Conservation (phyloP, 2,888 invertebrate genomes). For the Cryptophagus acutangulus region DNA sequence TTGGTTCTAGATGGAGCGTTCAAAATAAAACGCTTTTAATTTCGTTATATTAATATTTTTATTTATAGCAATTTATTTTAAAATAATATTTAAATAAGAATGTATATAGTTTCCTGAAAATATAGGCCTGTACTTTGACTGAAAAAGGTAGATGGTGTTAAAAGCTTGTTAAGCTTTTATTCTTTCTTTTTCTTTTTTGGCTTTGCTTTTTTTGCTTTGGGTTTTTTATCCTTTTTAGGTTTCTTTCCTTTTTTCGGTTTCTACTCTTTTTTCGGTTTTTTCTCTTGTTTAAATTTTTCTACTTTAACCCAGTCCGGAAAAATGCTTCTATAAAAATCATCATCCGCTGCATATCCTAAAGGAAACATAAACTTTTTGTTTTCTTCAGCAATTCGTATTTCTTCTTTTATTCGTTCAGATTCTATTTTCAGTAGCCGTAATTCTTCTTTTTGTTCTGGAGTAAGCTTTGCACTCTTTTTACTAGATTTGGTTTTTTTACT, state of each 20-base stretch:
- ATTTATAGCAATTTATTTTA: too few species aligned
- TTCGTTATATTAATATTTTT: too few species aligned
- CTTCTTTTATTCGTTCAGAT: conserved; percentile 32
- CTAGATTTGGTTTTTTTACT: conserved; percentile 16
- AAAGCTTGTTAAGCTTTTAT: neutral
- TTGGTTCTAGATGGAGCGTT: too few species aligned
- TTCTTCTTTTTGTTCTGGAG: conserved; percentile 37
- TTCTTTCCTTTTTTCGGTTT: too few species aligned
- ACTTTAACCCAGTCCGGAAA: conserved; percentile 40
- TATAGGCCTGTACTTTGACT: neutral
- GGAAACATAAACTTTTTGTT: conserved; percentile 43
- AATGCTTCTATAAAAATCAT: conserved; percentile 38
- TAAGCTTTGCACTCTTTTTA: conserved; percentile 29
- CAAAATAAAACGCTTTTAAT: too few species aligned
- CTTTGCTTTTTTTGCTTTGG: conserved; percentile 25
- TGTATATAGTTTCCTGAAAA: too few species aligned
- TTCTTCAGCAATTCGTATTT: conserved; percentile 32
- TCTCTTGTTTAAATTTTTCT: conserved; percentile 16
- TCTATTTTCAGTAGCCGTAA: conserved; percentile 32
- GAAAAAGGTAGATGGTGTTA: neutral
- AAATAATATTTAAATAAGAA: too few species aligned
- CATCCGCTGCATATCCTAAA: conserved; percentile 39
- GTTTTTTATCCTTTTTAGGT: conserved; percentile 7
- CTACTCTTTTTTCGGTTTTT: conserved; percentile 11
- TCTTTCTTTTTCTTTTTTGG: conserved; percentile 29